Percentiles rank a stretch among this genome's conserved stretches.
These are phyloP conservation scores for Sebastiscus albofasciatus DNA, from an alignment of 2,797 vertebrate genomes.

Conservation along the genomic window DNA sequence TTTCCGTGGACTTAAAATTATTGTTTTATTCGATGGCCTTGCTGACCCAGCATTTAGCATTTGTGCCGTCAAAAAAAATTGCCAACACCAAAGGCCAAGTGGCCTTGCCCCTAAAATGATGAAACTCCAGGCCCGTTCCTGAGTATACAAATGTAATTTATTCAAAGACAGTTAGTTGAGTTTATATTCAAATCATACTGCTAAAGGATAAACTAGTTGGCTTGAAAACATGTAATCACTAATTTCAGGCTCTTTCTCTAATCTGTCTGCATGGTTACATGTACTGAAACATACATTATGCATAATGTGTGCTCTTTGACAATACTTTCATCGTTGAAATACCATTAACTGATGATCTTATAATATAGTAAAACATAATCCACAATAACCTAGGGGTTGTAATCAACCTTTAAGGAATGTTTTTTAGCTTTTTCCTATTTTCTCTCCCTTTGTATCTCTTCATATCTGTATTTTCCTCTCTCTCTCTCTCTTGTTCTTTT, in stretches of 20 bases:
- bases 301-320: neutral
- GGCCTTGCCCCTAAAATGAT: too few species aligned
- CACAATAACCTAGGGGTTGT: neutral
- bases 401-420: neutral
- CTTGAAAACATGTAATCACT: neutral
- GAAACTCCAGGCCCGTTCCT: neutral
- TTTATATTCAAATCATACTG: neutral
- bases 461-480: slow-evolving; percentile 22
- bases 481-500: slow-evolving; percentile 15
- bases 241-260: neutral
- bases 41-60: too few species aligned
- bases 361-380: neutral
- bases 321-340: neutral
- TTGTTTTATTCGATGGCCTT: too few species aligned
- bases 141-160: neutral
- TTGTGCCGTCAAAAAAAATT: too few species aligned
- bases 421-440: slow-evolving; percentile 1
- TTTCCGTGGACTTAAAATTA: too few species aligned
- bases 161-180: neutral
- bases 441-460: slow-evolving; percentile 44
- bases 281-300: neutral
- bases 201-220: neutral
- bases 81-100: too few species aligned
- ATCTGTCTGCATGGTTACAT: neutral
- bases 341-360: neutral